Base-by-base conservation (phyloP, 2,797 vertebrate species). In the Silurus lanzhouensis region DNA sequence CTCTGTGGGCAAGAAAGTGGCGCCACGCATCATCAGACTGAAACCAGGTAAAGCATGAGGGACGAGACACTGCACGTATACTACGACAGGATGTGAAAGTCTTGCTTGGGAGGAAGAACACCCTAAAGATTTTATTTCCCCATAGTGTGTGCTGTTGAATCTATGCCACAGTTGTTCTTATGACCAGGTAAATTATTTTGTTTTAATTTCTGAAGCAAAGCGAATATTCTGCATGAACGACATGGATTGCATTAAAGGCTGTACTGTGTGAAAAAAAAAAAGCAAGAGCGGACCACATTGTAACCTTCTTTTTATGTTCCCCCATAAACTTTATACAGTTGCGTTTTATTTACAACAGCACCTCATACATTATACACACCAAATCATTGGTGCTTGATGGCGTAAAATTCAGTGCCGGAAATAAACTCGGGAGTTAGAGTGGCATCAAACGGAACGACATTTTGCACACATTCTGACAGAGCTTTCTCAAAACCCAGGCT, bases 271-370 rank as follows among this genome's bases (percentile, higher is more conserved):
- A 6, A 10, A 77, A 27, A 27, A 27, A 58, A 67, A 87, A 83
- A 88, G 67, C 77, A 31, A 25, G 22, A 1, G 64, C 3, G 81
- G 83, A 77, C 76, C 83, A 66, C 83, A 66, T 84, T 86, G 84
- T 87, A 85, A 88, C 84, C 83, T 1, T 38, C 20, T 64, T 31
- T 89, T 89, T 87, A 89, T 89, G 84, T 64, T 81, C 74, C 31
- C 14, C 84, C 82, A 88, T 89, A 89, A 87, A 89, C 81, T 88
- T 89, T 85, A 89, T 85, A 88, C 85, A 87, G 85, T 81, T 58
- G 48, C 67, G 48, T 86, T 87, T 88, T 90, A 87, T 88, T 86
- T 83, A 87, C 76, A 78, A 74, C 86, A 68, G 80, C 66, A 83
- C 80, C 74, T 85, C 84, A 83, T 83, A 86, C 86, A 87, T 66